phyloP scores from a whole-genome alignment of 2,797 vertebrate species.

The Onychomys leucogaster region DNA sequence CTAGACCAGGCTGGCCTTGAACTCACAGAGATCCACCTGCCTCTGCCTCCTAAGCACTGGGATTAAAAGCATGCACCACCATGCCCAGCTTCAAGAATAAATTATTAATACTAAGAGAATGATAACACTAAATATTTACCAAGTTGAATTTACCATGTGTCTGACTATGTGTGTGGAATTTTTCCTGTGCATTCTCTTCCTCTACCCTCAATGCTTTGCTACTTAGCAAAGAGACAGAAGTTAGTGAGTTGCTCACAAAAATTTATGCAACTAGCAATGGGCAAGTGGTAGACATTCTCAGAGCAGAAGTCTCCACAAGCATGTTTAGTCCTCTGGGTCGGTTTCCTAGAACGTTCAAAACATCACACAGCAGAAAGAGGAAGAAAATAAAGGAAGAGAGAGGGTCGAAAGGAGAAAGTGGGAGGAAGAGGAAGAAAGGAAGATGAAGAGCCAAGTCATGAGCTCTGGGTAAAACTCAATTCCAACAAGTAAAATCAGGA shows the following conservation, averaged over 20 bases:
- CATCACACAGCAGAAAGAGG: not conserved
- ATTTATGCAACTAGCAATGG: not conserved
- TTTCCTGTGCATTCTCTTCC: not conserved
- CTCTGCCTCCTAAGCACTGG: not conserved
- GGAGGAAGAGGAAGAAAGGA: not conserved
- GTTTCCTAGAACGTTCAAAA: not conserved
- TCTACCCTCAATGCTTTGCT: not conserved
- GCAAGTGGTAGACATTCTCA: not conserved
- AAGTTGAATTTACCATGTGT: not conserved
- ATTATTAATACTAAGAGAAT: not conserved
- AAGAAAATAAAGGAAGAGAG: constrained; percentile 24
- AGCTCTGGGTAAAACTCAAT: not conserved
- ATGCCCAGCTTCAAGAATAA: not conserved
- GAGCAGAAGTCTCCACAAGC: not conserved
- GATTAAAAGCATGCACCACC: not conserved
- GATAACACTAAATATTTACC: not conserved
- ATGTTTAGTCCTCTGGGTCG: not conserved
- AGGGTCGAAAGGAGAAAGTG: not conserved
- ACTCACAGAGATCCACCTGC: not conserved
- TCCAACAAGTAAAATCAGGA: not conserved
- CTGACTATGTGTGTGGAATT: not conserved
- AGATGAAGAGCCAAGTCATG: not conserved
- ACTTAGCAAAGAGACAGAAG: not conserved
- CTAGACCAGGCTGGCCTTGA: not conserved
- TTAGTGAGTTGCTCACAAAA: not conserved